These are phyloP conservation scores for Pteromalus puparum DNA, from an alignment of 1,140 invertebrate genomes.

Conservation along the genomic window DNA sequence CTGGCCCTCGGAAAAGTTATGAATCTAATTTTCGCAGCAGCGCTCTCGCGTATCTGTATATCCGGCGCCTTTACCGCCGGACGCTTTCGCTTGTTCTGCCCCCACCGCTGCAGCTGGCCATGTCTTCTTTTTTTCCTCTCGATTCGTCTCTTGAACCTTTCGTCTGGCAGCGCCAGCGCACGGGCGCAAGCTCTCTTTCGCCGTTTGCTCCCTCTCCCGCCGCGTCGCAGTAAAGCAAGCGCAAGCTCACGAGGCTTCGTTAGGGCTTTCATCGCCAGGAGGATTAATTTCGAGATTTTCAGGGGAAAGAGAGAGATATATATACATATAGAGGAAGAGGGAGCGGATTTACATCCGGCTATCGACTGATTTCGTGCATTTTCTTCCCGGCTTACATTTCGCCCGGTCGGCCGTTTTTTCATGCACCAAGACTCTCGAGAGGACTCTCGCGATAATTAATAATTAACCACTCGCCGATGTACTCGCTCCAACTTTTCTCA, in stretches of 20 bases:
- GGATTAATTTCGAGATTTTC: conserved; percentile 66
- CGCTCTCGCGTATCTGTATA: conserved; percentile 65
- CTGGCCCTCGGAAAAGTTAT: conserved; percentile 69
- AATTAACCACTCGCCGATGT: conserved; percentile 15
- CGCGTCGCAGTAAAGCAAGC: conserved; percentile 62
- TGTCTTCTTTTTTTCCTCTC: conserved; percentile 46
- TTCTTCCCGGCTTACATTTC: conserved; percentile 13
- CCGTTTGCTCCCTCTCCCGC: conserved; percentile 14
- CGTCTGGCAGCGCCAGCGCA: background rate
- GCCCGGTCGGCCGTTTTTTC: conserved; percentile 4
- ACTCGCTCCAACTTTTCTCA: background rate
- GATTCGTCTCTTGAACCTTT: conserved; percentile 39
- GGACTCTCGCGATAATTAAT: conserved; percentile 34
- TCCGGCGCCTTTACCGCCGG: conserved; percentile 40
- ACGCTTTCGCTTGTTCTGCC: conserved; percentile 47
- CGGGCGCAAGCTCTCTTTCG: background rate
- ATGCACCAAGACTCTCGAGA: conserved; percentile 25
- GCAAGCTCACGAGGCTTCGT: conserved; percentile 62
- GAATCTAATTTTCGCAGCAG: conserved; percentile 71
- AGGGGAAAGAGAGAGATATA: background rate
- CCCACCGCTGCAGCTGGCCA: conserved; percentile 30
- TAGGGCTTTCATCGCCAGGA: conserved; percentile 65
- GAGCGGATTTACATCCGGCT: conserved; percentile 21
- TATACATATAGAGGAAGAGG: background rate
- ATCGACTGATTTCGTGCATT: conserved; percentile 20